Percentiles rank a stretch among this genome's conserved stretches.
These are phyloP conservation scores for Micronycteris hirsuta DNA, from an alignment of 2,113 vertebrate genomes.

Conservation along the genomic window DNA sequence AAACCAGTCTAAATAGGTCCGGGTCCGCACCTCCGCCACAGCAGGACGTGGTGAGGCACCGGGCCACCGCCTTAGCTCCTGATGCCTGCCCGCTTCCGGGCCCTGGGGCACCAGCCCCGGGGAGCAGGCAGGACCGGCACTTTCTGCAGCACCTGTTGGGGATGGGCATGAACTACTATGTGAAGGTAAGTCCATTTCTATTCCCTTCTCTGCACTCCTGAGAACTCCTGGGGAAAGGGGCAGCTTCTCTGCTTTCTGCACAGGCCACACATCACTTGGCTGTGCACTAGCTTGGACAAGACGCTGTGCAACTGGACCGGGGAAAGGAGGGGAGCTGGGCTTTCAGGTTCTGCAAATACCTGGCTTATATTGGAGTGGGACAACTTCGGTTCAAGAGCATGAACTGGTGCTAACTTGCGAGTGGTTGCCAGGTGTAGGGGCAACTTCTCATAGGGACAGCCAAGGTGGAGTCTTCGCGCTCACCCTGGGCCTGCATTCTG, in stretches of 20 bases:
- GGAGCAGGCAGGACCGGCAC: constrained; percentile 57
- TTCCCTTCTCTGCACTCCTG: not conserved
- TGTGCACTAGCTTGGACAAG: not conserved
- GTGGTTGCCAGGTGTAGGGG: not conserved
- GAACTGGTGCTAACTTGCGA: not conserved
- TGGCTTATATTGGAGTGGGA: not conserved
- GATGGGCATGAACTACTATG: constrained; percentile 74
- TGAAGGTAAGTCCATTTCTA: constrained; percentile 80
- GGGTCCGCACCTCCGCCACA: constrained; percentile 66
- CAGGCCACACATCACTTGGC: not conserved
- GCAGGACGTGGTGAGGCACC: constrained; percentile 54
- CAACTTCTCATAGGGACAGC: not conserved
- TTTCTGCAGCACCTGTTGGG: constrained; percentile 60
- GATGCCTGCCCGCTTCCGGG: not conserved
- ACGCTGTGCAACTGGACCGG: not conserved
- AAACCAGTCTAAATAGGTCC: constrained; percentile 75
- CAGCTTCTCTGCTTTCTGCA: not conserved
- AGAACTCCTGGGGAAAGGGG: not conserved
- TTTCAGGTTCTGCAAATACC: not conserved
- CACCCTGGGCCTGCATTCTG: not conserved
- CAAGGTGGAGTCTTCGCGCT: not conserved
- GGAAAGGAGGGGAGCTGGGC: not conserved
- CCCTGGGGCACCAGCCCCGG: constrained; percentile 49
- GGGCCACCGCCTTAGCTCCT: not conserved
- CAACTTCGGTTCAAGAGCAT: not conserved